phyloP scores from a whole-genome alignment of 2,888 invertebrate species.

The Beris chalybata region DNA sequence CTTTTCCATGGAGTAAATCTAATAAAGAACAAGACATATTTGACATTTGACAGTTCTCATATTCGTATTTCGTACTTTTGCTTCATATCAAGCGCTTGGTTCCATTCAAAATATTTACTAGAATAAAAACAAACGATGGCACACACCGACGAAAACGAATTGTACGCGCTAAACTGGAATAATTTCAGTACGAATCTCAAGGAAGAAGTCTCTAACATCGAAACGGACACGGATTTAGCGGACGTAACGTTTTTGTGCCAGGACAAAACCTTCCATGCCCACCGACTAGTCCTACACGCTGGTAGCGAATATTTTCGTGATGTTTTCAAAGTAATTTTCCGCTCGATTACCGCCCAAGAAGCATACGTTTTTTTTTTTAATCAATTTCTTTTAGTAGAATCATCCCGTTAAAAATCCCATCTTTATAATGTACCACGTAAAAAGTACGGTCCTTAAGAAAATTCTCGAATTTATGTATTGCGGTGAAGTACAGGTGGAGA shows the following conservation, averaged over 20 bases:
- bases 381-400: constrained; percentile 9
- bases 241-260: constrained; percentile 23
- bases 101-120: too few species aligned
- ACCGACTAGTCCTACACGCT: constrained; percentile 18
- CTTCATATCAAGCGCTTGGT: too few species aligned
- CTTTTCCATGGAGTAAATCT: too few species aligned
- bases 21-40: too few species aligned
- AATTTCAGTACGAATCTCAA: constrained; percentile 15
- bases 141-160: neutral
- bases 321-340: constrained; percentile 12
- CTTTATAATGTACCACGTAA: constrained; percentile 40
- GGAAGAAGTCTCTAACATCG: neutral
- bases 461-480: constrained; percentile 40
- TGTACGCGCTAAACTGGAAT: constrained; percentile 16
- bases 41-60: too few species aligned
- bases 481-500: constrained; percentile 40
- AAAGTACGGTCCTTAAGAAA: constrained; percentile 38
- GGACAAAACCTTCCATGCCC: constrained; percentile 15
- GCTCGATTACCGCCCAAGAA: neutral
- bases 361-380: neutral
- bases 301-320: constrained; percentile 25
- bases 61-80: too few species aligned
- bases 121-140: neutral
- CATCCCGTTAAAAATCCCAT: constrained; percentile 35
- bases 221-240: neutral